Evolutionary conservation across 37 sponge, comb jelly and placozoan genomes (phyloP), one percentile per base, ranked within the genome.

Genomic region (Corticium candelabrum): DNA sequence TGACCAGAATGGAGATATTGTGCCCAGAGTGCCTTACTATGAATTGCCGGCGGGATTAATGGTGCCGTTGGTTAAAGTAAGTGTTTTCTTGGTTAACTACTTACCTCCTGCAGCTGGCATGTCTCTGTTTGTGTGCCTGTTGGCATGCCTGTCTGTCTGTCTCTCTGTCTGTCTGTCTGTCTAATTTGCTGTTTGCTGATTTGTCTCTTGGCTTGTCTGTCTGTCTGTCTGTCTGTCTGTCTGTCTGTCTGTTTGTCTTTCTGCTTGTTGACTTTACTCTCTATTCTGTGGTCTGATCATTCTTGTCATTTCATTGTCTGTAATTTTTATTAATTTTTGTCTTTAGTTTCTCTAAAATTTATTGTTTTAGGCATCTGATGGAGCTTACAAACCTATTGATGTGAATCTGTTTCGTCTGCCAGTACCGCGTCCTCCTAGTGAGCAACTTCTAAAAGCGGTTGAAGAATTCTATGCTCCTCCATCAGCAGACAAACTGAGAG

Each of bases 41-140:
- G 99, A 98, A 35, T 89, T 98, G 3, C 99, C 99, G 43, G 99
- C 99, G 39, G 99, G 99, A 29, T 81, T 98, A 1, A 92, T 94
- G 83, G 88, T 84, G 1, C 79, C 89, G 15, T 75, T 95, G 27
- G 93, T 92, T 0, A 89, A 86, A 0, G 94, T 93, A 39, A 85
- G 88, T 4, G 4, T 34, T 77, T 41, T 40, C 2, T 4, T 3
- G 7, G 62, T 78, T 5, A 5, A n/a, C 30, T 5, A 39, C 3
- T 56, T 3, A 33, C 5, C 67, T 68, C 7, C 15, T 36, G 79
- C 40, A 3, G 74, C 1, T 29, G 21, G 74, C 33, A 2, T 1
- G 2, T 74, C 37, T 35, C 37, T 31, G 74, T 74, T 43, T 43
- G 5, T 11, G 11, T 21, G 56, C 56, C 11, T 11, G 5, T 5